phyloP scores from a whole-genome alignment of 1,140 invertebrate species.

The Agrilus planipennis region DNA sequence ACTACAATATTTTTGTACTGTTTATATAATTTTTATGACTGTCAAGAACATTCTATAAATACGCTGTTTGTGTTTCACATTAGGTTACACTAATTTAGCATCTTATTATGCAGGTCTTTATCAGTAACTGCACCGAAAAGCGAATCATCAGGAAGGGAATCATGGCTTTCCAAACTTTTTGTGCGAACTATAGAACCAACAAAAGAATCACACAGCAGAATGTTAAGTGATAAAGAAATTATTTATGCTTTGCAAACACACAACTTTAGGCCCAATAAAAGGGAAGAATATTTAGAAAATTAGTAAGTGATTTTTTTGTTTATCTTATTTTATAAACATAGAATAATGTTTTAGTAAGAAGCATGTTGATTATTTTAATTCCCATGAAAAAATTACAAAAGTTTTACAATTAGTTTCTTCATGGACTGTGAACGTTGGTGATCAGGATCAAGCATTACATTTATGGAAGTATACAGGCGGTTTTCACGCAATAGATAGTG shows the following conservation, averaged over 20 bases:
- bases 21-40: no score
- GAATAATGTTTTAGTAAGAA: conserved; percentile 55
- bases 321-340: no score
- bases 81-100: no score
- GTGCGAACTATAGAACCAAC: conserved; percentile 87
- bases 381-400: conserved; percentile 51
- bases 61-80: no score
- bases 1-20: no score
- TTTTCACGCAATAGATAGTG: conserved; percentile 75
- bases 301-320: no score
- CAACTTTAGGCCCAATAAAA: conserved; percentile 79
- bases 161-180: conserved; percentile 81
- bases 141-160: conserved; percentile 40
- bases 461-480: conserved; percentile 90
- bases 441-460: conserved; percentile 93
- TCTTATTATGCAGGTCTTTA: no score
- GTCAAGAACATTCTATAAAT: no score
- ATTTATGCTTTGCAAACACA: conserved; percentile 92
- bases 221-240: conserved; percentile 88
- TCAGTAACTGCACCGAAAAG: neutral
- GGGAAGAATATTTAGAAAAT: conserved; percentile 74
- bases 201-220: conserved; percentile 88
- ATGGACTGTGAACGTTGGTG: conserved; percentile 89
- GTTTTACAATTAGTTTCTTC: conserved; percentile 69
- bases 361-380: conserved; percentile 64